phyloP scores from a whole-genome alignment of 2,888 invertebrate species.

The Rotaria sp. region DNA sequence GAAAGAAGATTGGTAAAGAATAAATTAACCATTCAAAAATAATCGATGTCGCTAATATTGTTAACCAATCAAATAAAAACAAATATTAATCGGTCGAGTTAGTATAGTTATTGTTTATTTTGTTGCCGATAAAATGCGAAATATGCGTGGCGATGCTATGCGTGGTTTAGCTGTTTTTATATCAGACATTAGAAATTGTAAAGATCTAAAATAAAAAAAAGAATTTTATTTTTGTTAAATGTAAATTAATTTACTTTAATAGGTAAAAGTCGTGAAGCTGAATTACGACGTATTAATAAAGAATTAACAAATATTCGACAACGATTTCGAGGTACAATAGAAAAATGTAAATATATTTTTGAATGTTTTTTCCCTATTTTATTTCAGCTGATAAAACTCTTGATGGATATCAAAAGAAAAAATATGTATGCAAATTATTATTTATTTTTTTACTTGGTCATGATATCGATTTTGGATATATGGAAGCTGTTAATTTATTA shows the following conservation, averaged over 20 bases:
- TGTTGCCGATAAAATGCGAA: slow-evolving; percentile 5
- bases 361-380: too few relatives aligned
- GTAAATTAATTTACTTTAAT: slow-evolving; percentile 23
- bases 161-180: slow-evolving; percentile 99
- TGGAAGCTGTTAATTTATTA: slow-evolving; percentile 98
- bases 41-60: background rate
- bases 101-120: background rate
- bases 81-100: slow-evolving; percentile 16
- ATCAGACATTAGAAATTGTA: slow-evolving; percentile 98
- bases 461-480: slow-evolving; percentile 99
- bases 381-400: slow-evolving; percentile 75
- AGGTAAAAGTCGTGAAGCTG: slow-evolving; percentile 99
- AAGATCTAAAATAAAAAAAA: slow-evolving; percentile 56
- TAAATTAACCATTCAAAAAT: background rate
- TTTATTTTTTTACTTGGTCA: slow-evolving; percentile 98
- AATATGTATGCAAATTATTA: slow-evolving; percentile 97
- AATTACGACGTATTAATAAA: slow-evolving; percentile 98
- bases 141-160: slow-evolving; percentile 87
- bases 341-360: too few relatives aligned
- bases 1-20: background rate
- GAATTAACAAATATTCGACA: slow-evolving; percentile 97
- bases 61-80: background rate
- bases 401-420: slow-evolving; percentile 99
- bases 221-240: background rate
- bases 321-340: slow-evolving; percentile 77